Evolutionary conservation across 2,113 vertebrate genomes (phyloP).

Genomic region (Daubentonia madagascariensis): DNA sequence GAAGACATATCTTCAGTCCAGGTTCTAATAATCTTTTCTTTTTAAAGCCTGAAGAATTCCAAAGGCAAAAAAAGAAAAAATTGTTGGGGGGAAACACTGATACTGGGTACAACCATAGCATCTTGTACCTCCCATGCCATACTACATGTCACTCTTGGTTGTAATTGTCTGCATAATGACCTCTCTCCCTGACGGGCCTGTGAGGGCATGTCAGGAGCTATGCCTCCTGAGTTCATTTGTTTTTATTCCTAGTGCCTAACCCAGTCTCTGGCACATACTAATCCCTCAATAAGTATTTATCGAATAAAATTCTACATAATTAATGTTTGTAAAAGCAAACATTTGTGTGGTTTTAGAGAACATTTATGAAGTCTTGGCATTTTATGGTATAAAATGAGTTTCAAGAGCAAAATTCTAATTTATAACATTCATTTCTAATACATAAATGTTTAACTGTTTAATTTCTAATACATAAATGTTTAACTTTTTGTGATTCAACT

Average conservation of each 20-base stretch:
- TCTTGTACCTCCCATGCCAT: neutral
- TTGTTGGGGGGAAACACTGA: neutral
- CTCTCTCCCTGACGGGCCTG: neutral
- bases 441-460: neutral
- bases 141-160: neutral
- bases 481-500: neutral
- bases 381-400: slow-evolving; percentile 8
- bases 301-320: neutral
- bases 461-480: neutral
- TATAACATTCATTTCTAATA: neutral
- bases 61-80: neutral
- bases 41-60: neutral
- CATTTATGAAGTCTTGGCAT: neutral
- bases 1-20: neutral
- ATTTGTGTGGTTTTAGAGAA: neutral
- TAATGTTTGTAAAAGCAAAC: neutral
- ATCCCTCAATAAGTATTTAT: neutral
- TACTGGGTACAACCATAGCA: no score
- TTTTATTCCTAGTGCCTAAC: neutral
- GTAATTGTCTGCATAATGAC: neutral
- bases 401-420: neutral
- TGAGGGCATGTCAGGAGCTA: neutral
- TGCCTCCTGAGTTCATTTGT: neutral
- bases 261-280: neutral
- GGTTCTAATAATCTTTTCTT: neutral